Percentiles rank a stretch among this genome's conserved stretches.
These are phyloP conservation scores for Meteorus sp. DNA, from an alignment of 1,140 invertebrate genomes.

Conservation along the genomic window DNA sequence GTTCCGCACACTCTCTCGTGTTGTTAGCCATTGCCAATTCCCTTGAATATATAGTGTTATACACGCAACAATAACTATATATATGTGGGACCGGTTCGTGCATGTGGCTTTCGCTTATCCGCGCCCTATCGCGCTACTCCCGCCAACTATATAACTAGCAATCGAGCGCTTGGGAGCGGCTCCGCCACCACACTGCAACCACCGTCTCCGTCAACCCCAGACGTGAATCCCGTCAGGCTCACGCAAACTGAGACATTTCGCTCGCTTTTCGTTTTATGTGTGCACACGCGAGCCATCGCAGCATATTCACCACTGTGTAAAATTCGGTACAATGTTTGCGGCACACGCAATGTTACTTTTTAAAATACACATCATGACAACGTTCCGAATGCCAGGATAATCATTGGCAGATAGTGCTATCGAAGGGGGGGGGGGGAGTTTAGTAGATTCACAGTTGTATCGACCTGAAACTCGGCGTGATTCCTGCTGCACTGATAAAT, in stretches of 20 bases:
- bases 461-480: no score
- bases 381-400: no score
- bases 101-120: no score
- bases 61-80: not conserved
- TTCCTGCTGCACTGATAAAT: no score
- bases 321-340: conserved; percentile 11
- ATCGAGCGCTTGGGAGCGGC: no score
- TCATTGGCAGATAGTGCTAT: no score
- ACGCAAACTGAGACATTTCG: conserved; percentile 23
- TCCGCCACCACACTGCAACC: not conserved
- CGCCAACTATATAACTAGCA: no score
- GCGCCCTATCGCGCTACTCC: conserved; percentile 2
- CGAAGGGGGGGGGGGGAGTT: no score
- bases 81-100: not conserved
- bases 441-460: no score
- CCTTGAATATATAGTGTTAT: not conserved
- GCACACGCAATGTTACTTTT: not conserved
- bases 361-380: no score
- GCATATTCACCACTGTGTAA: conserved; percentile 9
- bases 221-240: conserved; percentile 29
- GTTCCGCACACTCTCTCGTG: no score
- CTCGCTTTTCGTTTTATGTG: not conserved
- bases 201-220: conserved; percentile 28
- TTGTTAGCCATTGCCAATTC: not conserved
- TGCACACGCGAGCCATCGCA: conserved; percentile 23